A percentile compares a stretch with the other conserved stretches of the same genome.
Conservation (phyloP, 2,888 invertebrate genomes). For the Orthonevra nobilis region DNA sequence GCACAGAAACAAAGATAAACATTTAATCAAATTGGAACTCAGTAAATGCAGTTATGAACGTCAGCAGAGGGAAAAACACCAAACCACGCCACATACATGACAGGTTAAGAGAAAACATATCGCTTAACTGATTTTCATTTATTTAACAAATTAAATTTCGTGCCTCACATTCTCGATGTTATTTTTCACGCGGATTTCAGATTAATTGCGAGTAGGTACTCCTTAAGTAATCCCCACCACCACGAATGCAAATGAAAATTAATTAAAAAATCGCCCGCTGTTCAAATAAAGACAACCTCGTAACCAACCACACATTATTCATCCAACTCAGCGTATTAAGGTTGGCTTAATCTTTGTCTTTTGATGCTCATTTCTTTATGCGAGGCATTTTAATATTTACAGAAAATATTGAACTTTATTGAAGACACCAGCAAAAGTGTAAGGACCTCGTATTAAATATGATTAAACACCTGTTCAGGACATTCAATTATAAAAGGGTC, state of each 20-base stretch:
- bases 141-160: constrained; percentile 4
- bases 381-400: too few relatives aligned
- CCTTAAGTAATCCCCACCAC: background rate
- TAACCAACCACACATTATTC: too few relatives aligned
- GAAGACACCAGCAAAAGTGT: too few relatives aligned
- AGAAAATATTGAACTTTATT: too few relatives aligned
- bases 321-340: too few relatives aligned
- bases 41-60: constrained; percentile 4
- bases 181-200: constrained; percentile 1
- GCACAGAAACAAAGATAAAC: constrained; percentile 6
- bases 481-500: too few relatives aligned
- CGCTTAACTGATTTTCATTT: constrained; percentile 12
- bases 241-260: constrained; percentile 12
- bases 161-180: background rate
- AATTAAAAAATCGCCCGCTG: constrained; percentile 28
- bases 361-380: too few relatives aligned
- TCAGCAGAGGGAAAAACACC: background rate
- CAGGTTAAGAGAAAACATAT: constrained; percentile 2
- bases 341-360: too few relatives aligned
- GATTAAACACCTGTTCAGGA: too few relatives aligned
- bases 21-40: constrained; percentile 27
- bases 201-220: constrained; percentile 7
- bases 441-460: too few relatives aligned
- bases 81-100: background rate
- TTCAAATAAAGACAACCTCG: constrained; percentile 4